These are phyloP conservation scores for Penaeus vannamei DNA, from an alignment of 1,140 invertebrate species.

Conservation along the genomic window DNA sequence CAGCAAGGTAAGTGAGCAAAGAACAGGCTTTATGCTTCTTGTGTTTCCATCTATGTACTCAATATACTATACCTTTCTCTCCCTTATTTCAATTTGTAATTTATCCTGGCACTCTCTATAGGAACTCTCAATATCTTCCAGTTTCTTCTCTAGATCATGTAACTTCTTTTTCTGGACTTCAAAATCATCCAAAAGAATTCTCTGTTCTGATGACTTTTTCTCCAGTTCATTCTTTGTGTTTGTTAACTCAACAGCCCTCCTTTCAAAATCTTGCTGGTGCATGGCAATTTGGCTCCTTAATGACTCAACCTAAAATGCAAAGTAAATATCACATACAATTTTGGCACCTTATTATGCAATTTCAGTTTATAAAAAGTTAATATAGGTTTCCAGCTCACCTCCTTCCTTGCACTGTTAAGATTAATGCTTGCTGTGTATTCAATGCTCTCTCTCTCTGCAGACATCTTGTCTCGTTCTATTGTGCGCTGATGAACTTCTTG, in stretches of 20 bases:
- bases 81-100: background rate
- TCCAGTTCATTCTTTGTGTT: slow-evolving; percentile 34
- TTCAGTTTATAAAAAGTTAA: background rate
- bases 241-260: slow-evolving; percentile 19
- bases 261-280: slow-evolving; percentile 35
- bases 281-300: slow-evolving; percentile 34
- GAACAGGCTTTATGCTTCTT: too few relatives aligned
- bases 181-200: background rate
- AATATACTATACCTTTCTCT: background rate
- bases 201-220: slow-evolving; percentile 1
- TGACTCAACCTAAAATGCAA: slow-evolving; percentile 30
- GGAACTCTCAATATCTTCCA: background rate
- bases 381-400: slow-evolving; percentile 1
- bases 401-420: slow-evolving; percentile 45
- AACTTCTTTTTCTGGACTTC: background rate
- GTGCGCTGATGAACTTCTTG: slow-evolving; percentile 51
- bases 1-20: too few relatives aligned
- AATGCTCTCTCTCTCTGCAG: slow-evolving; percentile 52
- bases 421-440: slow-evolving; percentile 42
- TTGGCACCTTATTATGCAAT: background rate
- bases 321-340: background rate
- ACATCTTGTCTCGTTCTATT: slow-evolving; percentile 39
- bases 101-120: background rate
- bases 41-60: too few relatives aligned
- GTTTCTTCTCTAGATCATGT: slow-evolving; percentile 24